Percentiles rank a stretch among this genome's conserved stretches.
Conservation (phyloP, 1,140 invertebrate genomes). For the Nixonia krombeini region DNA sequence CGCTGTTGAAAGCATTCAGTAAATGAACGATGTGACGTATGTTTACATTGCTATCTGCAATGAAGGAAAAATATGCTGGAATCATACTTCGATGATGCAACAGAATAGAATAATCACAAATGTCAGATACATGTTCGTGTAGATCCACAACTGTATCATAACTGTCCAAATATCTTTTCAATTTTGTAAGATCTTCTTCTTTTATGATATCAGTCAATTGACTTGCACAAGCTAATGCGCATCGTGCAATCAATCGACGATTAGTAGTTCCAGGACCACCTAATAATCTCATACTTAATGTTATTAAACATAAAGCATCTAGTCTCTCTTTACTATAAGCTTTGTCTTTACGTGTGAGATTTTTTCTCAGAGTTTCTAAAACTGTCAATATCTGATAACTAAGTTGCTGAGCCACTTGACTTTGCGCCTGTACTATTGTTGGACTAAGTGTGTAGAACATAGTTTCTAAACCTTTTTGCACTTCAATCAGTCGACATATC, state of each 20-base stretch:
- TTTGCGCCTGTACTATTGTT: slow-evolving; percentile 63
- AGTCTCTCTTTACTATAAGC: slow-evolving; percentile 75
- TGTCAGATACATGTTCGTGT: slow-evolving; percentile 50
- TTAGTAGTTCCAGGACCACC: slow-evolving; percentile 76
- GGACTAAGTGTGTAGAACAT: slow-evolving; percentile 69
- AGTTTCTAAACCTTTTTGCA: slow-evolving; percentile 84
- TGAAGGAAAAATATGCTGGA: slow-evolving; percentile 60
- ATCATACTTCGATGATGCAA: slow-evolving; percentile 67
- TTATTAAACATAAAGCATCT: slow-evolving; percentile 77
- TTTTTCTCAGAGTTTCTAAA: slow-evolving; percentile 73
- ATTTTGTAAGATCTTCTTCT: slow-evolving; percentile 60
- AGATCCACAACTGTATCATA: slow-evolving; percentile 64
- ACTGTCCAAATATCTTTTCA: slow-evolving; percentile 59
- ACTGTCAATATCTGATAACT: slow-evolving; percentile 73
- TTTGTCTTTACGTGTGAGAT: slow-evolving; percentile 71
- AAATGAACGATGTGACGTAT: slow-evolving; percentile 60
- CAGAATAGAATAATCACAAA: slow-evolving; percentile 63
- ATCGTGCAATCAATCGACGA: slow-evolving; percentile 72
- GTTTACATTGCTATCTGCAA: slow-evolving; percentile 54
- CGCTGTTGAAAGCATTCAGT: slow-evolving; percentile 62
- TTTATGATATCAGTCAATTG: slow-evolving; percentile 64
- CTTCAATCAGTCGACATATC: slow-evolving; percentile 85
- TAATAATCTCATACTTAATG: slow-evolving; percentile 75
- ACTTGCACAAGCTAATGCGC: slow-evolving; percentile 74
- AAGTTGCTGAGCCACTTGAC: slow-evolving; percentile 75